A percentile compares a stretch with the other conserved stretches of the same genome.
Conservation (phyloP, 2,888 invertebrate genomes). For the Drosophila austrosaltans region DNA sequence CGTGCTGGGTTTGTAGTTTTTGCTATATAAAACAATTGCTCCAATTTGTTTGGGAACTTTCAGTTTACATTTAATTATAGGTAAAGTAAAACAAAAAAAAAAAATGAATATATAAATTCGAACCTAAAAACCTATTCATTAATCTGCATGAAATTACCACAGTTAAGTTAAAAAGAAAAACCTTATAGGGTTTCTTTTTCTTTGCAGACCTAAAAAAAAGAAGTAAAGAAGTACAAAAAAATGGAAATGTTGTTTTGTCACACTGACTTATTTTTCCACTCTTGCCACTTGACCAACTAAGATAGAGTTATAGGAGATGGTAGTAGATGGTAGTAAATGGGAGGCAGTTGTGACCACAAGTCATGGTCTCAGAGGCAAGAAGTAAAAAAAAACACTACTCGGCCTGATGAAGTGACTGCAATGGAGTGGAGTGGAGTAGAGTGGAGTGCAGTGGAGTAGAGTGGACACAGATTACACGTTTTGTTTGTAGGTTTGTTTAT, state of each 20-base stretch:
- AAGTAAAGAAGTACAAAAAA: slow-evolving; percentile 34
- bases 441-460: slow-evolving; percentile 9
- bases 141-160: slow-evolving; percentile 69
- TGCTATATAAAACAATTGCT: slow-evolving; percentile 60
- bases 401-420: slow-evolving; percentile 16
- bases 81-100: slow-evolving; percentile 29
- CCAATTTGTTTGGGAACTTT: slow-evolving; percentile 69
- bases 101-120: background rate
- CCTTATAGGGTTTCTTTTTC: slow-evolving; percentile 6
- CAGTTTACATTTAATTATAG: slow-evolving; percentile 61
- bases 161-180: slow-evolving; percentile 26
- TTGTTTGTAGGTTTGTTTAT: slow-evolving; percentile 17
- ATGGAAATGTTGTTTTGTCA: slow-evolving; percentile 72
- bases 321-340: background rate
- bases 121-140: slow-evolving; percentile 41
- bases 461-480: slow-evolving; percentile 15
- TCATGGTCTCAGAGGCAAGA: slow-evolving; percentile 13
- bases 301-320: background rate
- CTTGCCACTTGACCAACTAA: slow-evolving; percentile 70
- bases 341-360: slow-evolving; percentile 18
- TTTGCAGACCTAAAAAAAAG: slow-evolving; percentile 48
- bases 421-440: background rate
- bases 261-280: slow-evolving; percentile 74
- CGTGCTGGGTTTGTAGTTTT: slow-evolving; percentile 45
- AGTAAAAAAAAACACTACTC: slow-evolving; percentile 5